Percentiles rank a stretch among this genome's conserved stretches.
These are phyloP conservation scores for Nematolebias whitei DNA, from an alignment of 2,113 vertebrate species.

Conservation along the genomic window DNA sequence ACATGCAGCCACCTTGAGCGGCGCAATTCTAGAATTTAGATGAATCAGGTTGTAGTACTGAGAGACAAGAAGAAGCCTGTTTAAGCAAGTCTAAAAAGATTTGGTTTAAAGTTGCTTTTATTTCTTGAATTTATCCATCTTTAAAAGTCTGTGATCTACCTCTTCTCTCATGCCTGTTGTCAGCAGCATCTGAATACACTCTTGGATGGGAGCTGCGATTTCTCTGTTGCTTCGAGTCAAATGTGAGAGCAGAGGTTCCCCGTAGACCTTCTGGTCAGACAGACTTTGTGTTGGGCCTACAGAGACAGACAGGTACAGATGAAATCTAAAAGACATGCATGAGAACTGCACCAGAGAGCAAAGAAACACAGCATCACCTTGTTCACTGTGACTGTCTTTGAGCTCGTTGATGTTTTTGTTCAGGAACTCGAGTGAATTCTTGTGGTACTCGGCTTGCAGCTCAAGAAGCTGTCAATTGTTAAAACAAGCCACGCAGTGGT, in stretches of 20 bases:
- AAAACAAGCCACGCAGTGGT: not conserved
- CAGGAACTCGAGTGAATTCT: slow-evolving; percentile 84
- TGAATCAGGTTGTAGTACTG: no score
- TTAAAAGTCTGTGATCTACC: slow-evolving; percentile 69
- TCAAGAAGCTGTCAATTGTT: slow-evolving; percentile 85
- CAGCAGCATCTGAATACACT: slow-evolving; percentile 92
- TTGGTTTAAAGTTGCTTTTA: no score
- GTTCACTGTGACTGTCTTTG: slow-evolving; percentile 82
- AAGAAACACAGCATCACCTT: slow-evolving; percentile 73
- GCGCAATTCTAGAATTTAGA: no score
- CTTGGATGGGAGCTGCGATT: slow-evolving; percentile 91
- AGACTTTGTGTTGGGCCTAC: slow-evolving; percentile 51
- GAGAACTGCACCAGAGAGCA: not conserved
- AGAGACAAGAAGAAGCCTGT: no score
- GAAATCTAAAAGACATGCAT: not conserved
- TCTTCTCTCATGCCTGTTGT: slow-evolving; percentile 89
- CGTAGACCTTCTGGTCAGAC: slow-evolving; percentile 81
- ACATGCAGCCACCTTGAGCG: no score
- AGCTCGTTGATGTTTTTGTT: slow-evolving; percentile 86
- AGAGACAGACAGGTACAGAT: not conserved
- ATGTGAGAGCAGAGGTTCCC: slow-evolving; percentile 85
- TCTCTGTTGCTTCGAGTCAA: slow-evolving; percentile 81
- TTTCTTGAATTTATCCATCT: no score
- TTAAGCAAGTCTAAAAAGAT: no score
- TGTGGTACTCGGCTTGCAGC: slow-evolving; percentile 93